Percentiles rank a stretch among this genome's conserved stretches.
Evolutionary conservation across 2,113 vertebrate species (phyloP).

Genomic region (Narcine bancroftii): DNA sequence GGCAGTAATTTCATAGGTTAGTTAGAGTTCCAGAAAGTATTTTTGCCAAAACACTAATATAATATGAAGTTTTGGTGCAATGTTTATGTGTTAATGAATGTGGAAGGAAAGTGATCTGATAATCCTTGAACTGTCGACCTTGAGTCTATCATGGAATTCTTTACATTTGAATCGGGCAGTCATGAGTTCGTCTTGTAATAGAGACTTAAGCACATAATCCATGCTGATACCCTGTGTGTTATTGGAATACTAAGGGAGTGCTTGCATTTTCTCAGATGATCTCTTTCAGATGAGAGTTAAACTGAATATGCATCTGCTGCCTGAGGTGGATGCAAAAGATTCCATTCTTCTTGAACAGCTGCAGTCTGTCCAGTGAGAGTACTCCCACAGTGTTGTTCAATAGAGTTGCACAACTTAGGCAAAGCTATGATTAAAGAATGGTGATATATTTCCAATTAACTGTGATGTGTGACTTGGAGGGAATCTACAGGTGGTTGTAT

Average conservation of each 20-base stretch:
- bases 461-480: too few species aligned
- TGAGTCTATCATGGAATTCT: neutral
- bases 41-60: neutral
- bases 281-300: neutral
- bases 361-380: too few species aligned
- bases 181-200: neutral
- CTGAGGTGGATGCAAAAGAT: neutral
- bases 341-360: neutral
- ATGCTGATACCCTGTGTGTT: neutral
- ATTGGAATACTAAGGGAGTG: neutral
- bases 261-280: neutral
- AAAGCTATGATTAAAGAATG: too few species aligned
- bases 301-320: neutral
- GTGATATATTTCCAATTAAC: too few species aligned
- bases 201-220: neutral
- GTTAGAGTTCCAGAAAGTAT: neutral
- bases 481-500: too few species aligned
- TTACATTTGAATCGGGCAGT: neutral
- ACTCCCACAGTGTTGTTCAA: too few species aligned
- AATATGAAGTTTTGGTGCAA: neutral
- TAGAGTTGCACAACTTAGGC: too few species aligned
- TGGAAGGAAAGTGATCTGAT: neutral
- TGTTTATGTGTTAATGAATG: neutral
- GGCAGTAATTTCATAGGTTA: neutral
- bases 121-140: neutral